Evolutionary conservation across 2,113 vertebrate species (phyloP).

Genomic region (Piprites chloris): DNA sequence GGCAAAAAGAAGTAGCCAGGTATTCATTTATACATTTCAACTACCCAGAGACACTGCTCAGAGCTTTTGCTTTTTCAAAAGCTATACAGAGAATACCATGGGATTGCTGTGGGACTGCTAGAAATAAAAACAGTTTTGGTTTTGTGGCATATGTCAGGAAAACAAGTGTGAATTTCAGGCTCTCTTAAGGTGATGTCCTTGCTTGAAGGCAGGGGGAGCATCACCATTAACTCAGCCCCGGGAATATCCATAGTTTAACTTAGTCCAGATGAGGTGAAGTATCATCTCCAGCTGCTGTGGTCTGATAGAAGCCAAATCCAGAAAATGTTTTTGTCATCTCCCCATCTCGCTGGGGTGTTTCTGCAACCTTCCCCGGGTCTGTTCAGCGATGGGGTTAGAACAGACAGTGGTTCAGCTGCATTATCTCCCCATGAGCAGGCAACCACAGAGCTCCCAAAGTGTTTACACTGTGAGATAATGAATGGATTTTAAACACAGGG

Average conservation of each 20-base stretch:
- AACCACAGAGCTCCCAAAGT: not conserved
- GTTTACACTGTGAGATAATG: slow-evolving; percentile 42
- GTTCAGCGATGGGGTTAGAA: not conserved
- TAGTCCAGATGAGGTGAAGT: not conserved
- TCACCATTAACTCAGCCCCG: not conserved
- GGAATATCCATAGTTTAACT: not conserved
- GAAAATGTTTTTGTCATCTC: not conserved
- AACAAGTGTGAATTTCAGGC: not conserved
- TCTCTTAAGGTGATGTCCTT: not conserved
- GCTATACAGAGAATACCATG: not conserved
- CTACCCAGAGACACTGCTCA: not conserved
- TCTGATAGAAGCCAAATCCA: not conserved
- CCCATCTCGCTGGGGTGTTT: not conserved
- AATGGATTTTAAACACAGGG: slow-evolving; percentile 23
- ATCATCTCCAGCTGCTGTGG: not conserved
- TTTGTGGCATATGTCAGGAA: not conserved
- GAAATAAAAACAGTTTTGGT: not conserved
- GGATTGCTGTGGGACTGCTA: not conserved
- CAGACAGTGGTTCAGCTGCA: slow-evolving; percentile 28
- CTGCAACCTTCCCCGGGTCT: not conserved
- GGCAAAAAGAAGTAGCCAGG: not conserved
- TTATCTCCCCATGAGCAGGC: slow-evolving; percentile 40
- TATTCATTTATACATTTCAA: not conserved
- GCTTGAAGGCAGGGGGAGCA: not conserved
- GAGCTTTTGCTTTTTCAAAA: not conserved